Conservation (phyloP, 2,113 vertebrate species). For the Melospiza georgiana region DNA sequence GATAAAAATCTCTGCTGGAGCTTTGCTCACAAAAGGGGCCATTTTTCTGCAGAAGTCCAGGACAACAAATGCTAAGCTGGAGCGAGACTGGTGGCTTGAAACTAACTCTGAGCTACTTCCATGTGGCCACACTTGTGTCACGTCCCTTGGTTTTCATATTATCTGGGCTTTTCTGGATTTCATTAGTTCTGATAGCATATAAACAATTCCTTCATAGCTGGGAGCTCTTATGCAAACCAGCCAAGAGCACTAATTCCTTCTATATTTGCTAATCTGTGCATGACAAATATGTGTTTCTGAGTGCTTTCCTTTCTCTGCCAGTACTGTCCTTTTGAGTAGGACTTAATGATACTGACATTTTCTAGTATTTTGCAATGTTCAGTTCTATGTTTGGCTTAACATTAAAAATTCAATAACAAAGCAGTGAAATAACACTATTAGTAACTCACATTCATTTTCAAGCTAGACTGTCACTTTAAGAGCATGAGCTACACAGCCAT, state of each 20-base stretch:
- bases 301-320: slow-evolving; percentile 1
- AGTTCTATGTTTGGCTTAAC: neutral
- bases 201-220: slow-evolving; percentile 5
- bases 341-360: neutral
- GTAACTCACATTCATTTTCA: neutral
- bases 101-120: neutral
- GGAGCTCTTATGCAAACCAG: slow-evolving; percentile 6
- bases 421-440: neutral
- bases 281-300: neutral
- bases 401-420: neutral
- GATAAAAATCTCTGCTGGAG: neutral
- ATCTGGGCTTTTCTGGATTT: neutral
- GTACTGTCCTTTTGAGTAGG: neutral
- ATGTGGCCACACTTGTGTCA: neutral
- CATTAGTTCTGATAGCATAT: neutral
- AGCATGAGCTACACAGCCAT: neutral
- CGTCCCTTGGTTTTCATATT: neutral
- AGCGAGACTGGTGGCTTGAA: neutral
- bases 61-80: neutral
- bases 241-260: slow-evolving; percentile 34
- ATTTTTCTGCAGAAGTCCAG: neutral
- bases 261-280: slow-evolving; percentile 38
- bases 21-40: neutral
- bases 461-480: neutral
- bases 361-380: neutral